These are phyloP conservation scores for Bombylius discolor DNA, from an alignment of 2,888 invertebrate genomes.

Conservation along the genomic window DNA sequence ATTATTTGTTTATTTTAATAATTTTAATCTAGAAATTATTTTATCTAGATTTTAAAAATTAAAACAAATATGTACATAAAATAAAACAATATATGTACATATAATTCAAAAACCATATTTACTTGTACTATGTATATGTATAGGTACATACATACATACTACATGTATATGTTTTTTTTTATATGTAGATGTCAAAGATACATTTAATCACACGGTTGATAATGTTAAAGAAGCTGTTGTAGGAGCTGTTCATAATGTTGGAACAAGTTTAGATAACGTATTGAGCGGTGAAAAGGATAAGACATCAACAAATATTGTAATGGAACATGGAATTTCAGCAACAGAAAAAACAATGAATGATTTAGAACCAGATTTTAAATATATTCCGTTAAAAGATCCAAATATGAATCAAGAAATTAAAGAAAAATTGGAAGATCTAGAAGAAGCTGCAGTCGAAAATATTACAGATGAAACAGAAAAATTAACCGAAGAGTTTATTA, in stretches of 20 bases:
- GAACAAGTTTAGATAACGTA: conserved; percentile 12
- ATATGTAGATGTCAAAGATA: conserved; percentile 15
- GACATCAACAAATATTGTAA: background rate
- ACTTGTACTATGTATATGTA: too few relatives aligned
- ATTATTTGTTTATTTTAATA: too few relatives aligned
- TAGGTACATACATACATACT: too few relatives aligned
- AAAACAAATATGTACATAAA: too few relatives aligned
- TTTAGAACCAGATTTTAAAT: background rate
- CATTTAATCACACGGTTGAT: conserved; percentile 11
- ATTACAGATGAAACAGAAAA: conserved; percentile 14
- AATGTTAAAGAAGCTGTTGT: conserved; percentile 17
- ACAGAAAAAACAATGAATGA: background rate
- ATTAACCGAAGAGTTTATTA: conserved; percentile 14
- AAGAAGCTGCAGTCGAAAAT: conserved; percentile 11
- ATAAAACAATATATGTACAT: too few relatives aligned
- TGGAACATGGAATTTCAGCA: background rate
- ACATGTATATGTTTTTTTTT: background rate
- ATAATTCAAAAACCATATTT: too few relatives aligned
- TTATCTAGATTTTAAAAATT: too few relatives aligned
- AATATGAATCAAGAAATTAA: background rate
- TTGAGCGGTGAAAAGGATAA: conserved; percentile 7
- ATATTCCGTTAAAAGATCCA: conserved; percentile 14
- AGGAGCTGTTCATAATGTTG: conserved; percentile 15
- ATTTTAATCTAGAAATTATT: too few relatives aligned
- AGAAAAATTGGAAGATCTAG: conserved; percentile 9